Evolutionary conservation across 2,888 invertebrate species (phyloP).

Genomic region (Keiferia lycopersicella): DNA sequence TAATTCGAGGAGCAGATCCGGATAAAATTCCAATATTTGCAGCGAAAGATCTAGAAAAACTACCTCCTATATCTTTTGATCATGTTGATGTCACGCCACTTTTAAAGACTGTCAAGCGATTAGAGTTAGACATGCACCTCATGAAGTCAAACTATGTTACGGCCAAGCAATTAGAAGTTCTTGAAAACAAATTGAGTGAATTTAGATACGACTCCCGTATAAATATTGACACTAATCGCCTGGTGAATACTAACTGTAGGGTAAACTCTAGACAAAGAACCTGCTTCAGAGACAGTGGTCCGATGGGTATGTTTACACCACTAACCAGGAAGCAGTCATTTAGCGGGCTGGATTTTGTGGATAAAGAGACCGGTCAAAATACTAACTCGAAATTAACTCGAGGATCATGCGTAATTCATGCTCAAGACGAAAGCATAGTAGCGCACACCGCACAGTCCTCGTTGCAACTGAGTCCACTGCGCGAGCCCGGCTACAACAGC

Average conservation of each 20-base stretch:
- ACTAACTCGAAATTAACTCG: neutral
- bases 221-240: neutral
- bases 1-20: neutral
- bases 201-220: neutral
- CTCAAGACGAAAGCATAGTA: neutral
- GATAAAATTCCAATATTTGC: slow-evolving; percentile 2
- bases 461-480: neutral
- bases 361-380: neutral
- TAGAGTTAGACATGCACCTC: neutral
- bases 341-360: neutral
- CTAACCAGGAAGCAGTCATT: neutral
- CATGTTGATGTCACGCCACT: neutral
- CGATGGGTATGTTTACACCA: slow-evolving; percentile 19
- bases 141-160: neutral
- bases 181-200: neutral
- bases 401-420: neutral
- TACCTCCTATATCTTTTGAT: slow-evolving; percentile 1
- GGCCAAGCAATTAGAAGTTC: neutral
- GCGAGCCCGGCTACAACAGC: neutral
- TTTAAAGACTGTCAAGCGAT: neutral
- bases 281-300: slow-evolving; percentile 21
- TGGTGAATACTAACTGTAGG: neutral
- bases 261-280: slow-evolving; percentile 22
- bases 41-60: neutral
- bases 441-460: neutral